Percentiles rank a stretch among this genome's conserved stretches.
These are phyloP conservation scores for Sphyrna mokarran DNA, from an alignment of 2,113 vertebrate genomes.

Conservation along the genomic window DNA sequence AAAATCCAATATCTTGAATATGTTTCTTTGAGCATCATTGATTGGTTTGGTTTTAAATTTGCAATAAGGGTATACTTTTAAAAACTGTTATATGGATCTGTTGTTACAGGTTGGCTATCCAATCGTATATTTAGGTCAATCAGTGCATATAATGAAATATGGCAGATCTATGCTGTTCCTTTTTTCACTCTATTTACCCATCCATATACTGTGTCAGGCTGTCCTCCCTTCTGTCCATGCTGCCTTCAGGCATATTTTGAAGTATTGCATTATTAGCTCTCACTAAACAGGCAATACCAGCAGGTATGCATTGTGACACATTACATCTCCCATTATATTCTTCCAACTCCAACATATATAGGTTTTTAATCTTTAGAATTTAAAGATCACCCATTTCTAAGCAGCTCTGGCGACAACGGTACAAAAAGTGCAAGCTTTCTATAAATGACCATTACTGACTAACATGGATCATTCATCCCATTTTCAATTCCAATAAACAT, in stretches of 20 bases:
- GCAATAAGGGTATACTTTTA: neutral
- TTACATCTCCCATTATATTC: neutral
- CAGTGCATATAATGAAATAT: neutral
- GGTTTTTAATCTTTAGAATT: neutral
- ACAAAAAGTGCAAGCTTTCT: neutral
- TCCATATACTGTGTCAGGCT: too few relatives aligned
- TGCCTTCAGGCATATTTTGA: neutral
- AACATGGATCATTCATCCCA: constrained; percentile 15
- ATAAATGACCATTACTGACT: neutral
- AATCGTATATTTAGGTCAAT: neutral
- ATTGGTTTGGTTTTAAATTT: neutral
- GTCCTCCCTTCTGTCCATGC: neutral
- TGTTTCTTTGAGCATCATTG: neutral
- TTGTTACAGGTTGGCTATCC: neutral
- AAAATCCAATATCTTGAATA: neutral
- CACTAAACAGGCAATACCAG: neutral
- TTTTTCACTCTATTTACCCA: neutral
- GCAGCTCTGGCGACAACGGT: constrained; percentile 7
- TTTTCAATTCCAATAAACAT: neutral
- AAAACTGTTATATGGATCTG: neutral
- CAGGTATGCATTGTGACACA: neutral
- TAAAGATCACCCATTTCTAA: neutral
- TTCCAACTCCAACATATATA: constrained; percentile 3
- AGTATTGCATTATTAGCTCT: neutral
- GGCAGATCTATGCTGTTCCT: too few relatives aligned